Evolutionary conservation across 2,113 vertebrate genomes (phyloP).

Genomic region (Psettodes erumei): DNA sequence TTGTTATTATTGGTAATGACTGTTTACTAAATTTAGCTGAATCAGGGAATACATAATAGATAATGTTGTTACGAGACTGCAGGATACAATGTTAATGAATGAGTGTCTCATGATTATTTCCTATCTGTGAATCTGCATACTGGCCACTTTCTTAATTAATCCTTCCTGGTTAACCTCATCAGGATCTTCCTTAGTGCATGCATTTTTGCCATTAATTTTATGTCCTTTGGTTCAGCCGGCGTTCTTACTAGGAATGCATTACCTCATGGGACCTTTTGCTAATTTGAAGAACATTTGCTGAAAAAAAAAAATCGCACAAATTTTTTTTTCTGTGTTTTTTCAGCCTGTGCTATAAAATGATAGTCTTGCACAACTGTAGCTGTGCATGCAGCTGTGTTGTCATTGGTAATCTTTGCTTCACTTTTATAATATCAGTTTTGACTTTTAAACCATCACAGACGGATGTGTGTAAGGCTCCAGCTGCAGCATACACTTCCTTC

Average conservation of each 20-base stretch:
- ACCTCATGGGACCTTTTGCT: slow-evolving; percentile 18
- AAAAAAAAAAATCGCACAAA: neutral
- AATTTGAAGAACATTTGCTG: slow-evolving; percentile 5
- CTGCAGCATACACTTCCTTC: neutral
- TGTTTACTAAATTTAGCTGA: neutral
- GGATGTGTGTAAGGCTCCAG: slow-evolving; percentile 4
- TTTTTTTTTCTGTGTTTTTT: neutral
- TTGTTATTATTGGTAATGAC: neutral
- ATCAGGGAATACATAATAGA: neutral
- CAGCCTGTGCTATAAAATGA: slow-evolving; percentile 1
- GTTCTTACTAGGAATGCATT: slow-evolving; percentile 11
- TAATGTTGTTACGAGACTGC: neutral
- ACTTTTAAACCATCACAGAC: slow-evolving; percentile 8
- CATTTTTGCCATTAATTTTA: neutral
- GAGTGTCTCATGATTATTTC: slow-evolving; percentile 4
- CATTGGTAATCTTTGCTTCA: neutral
- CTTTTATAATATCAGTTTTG: slow-evolving; percentile 8
- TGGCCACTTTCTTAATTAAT: neutral
- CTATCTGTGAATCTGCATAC: neutral
- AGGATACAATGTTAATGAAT: neutral
- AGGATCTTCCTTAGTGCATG: neutral
- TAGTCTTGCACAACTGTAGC: slow-evolving; percentile 20
- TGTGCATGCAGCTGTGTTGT: slow-evolving; percentile 28
- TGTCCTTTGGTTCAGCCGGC: neutral
- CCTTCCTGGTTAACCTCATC: neutral